Evolutionary conservation across 2,797 vertebrate species (phyloP).

Genomic region (Xiphophorus birchmanni): DNA sequence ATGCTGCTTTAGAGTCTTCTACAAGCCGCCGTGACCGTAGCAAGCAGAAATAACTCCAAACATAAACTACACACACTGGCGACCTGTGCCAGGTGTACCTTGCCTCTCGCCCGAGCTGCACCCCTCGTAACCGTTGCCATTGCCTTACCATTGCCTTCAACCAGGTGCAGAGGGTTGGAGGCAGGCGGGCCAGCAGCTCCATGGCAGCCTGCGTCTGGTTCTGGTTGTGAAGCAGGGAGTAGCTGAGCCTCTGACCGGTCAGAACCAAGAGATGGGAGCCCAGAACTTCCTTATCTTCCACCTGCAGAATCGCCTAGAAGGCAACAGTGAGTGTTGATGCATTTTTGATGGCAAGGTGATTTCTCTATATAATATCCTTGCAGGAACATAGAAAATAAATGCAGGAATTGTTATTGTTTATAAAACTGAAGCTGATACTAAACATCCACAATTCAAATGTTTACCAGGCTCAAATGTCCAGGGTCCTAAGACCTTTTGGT

Average conservation of each 20-base stretch:
- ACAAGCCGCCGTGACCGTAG: background rate
- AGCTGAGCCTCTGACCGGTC: constrained; percentile 91
- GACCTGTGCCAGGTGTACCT: too few relatives aligned
- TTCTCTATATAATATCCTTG: background rate
- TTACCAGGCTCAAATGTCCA: background rate
- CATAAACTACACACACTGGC: background rate
- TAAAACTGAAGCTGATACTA: background rate
- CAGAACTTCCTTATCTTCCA: constrained; percentile 93
- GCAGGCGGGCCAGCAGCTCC: constrained; percentile 92
- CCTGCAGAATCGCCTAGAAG: constrained; percentile 88
- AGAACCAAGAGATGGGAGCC: constrained; percentile 94
- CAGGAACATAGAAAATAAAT: background rate
- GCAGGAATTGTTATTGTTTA: background rate
- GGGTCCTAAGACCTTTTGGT: background rate
- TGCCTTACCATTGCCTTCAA: constrained; percentile 94
- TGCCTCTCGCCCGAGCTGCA: too few relatives aligned
- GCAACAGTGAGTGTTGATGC: background rate
- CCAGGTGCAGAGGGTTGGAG: constrained; percentile 96
- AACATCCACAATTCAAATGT: background rate
- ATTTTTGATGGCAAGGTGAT: background rate
- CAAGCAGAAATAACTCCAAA: background rate
- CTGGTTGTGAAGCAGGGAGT: constrained; percentile 87
- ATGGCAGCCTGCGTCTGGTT: constrained; percentile 86
- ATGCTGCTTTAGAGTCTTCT: background rate
- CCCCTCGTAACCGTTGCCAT: too few relatives aligned